Evolutionary conservation across 1,140 invertebrate species (phyloP).

Genomic region (Neodiprion lecontei): DNA sequence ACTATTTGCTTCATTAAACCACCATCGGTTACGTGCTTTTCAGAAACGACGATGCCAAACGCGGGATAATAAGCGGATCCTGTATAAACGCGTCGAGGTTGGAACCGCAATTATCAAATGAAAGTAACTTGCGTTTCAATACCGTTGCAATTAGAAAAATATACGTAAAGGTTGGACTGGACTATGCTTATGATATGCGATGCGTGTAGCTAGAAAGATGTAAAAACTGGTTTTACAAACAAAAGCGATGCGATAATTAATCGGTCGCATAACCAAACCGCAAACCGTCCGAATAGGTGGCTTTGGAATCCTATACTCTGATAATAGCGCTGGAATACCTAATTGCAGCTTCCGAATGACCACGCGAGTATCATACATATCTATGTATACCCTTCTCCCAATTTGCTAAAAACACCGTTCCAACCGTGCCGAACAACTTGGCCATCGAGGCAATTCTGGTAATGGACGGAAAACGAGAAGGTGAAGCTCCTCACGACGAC

Average conservation of each 20-base stretch:
- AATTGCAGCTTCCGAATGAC: neutral
- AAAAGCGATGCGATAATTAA: neutral
- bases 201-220: no score
- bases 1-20: no score
- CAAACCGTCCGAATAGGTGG: neutral
- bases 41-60: no score
- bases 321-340: neutral
- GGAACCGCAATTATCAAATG: no score
- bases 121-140: no score
- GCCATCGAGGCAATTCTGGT: neutral
- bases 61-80: no score
- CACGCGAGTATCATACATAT: neutral
- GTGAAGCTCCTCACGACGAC: neutral
- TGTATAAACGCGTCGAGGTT: no score
- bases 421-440: neutral
- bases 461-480: slow-evolving; percentile 7
- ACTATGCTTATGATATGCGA: no score
- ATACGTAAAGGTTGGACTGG: no score
- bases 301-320: neutral
- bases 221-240: neutral
- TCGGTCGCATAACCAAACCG: neutral
- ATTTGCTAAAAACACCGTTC: slow-evolving; percentile 7
- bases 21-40: no score
- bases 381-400: neutral
- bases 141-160: no score